Evolutionary conservation across 2,113 vertebrate genomes (phyloP).

Genomic region (Taxidea taxus): DNA sequence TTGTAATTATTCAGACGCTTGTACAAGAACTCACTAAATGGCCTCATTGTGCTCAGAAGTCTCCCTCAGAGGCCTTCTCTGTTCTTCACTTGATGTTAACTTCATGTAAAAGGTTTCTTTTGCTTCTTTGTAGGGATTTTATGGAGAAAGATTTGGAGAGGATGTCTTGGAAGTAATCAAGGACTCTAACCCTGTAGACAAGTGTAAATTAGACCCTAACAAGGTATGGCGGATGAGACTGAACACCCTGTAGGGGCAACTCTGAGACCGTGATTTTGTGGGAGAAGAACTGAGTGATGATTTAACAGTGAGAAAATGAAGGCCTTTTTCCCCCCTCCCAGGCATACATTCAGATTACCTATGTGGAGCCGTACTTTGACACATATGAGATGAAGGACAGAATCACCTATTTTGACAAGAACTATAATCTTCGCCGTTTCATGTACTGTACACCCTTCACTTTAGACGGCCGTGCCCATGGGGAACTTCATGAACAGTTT

Average conservation of each 20-base stretch:
- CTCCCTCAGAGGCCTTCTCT: not conserved
- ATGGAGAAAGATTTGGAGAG: conserved; percentile 97
- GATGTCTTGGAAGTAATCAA: conserved; percentile 98
- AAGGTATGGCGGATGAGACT: conserved; percentile 86
- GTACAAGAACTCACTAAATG: not conserved
- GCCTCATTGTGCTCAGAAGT: not conserved
- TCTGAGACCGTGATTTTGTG: not conserved
- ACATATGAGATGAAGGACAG: conserved; percentile 99
- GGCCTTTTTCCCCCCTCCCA: conserved; percentile 69
- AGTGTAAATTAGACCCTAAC: conserved; percentile 97
- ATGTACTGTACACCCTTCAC: conserved; percentile 99
- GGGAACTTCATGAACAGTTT: conserved; percentile 97
- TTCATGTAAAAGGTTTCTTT: conserved; percentile 22
- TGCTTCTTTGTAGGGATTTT: conserved; percentile 90
- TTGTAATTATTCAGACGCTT: not conserved
- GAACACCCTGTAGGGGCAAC: fast-evolving
- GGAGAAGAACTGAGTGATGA: not conserved
- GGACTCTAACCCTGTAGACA: conserved; percentile 98
- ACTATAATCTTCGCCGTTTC: conserved; percentile 97
- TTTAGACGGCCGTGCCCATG: conserved; percentile 95
- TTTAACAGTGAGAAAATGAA: not conserved
- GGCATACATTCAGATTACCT: conserved; percentile 99
- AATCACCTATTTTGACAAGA: conserved; percentile 99
- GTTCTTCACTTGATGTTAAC: not conserved
- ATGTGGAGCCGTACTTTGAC: conserved; percentile 98